phyloP scores from a whole-genome alignment of 2,797 vertebrate genomes.

The Channallabes apus region DNA sequence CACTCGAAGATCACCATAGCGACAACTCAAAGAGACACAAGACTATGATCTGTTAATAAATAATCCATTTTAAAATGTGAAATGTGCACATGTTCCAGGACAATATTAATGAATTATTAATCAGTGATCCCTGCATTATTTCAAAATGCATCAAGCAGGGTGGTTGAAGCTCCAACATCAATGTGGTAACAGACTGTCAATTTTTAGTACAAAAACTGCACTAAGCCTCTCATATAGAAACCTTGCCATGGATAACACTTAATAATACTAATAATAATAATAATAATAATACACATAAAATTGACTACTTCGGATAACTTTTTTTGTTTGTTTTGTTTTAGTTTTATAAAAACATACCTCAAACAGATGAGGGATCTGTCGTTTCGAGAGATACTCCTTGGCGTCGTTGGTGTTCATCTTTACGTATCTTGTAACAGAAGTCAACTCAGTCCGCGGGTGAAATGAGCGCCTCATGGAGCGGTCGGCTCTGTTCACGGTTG shows the following conservation, averaged over 20 bases:
- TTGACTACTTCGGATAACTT: background rate
- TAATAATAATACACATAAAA: background rate
- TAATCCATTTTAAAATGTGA: background rate
- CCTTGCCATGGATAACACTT: background rate
- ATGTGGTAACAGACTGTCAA: background rate
- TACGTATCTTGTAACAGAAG: background rate
- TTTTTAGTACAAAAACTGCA: background rate
- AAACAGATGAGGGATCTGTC: constrained; percentile 61
- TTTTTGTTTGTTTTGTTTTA: background rate
- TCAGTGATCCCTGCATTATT: background rate
- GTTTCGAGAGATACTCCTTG: constrained; percentile 58
- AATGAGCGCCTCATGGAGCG: background rate
- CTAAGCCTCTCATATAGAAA: background rate
- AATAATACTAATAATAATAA: background rate
- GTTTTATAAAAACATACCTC: constrained; percentile 48
- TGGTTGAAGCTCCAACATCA: background rate
- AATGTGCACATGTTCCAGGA: background rate
- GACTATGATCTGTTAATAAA: background rate
- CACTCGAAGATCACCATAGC: constrained; percentile 56
- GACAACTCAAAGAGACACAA: constrained; percentile 41
- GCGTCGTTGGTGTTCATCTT: constrained; percentile 61
- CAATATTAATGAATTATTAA: background rate
- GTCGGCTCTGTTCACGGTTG: constrained; percentile 4
- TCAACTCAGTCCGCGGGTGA: constrained; percentile 11
- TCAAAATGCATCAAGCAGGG: background rate